These are phyloP conservation scores for Tetraodon nigroviridis DNA, from an alignment of 2,113 vertebrate genomes.

Conservation along the genomic window DNA sequence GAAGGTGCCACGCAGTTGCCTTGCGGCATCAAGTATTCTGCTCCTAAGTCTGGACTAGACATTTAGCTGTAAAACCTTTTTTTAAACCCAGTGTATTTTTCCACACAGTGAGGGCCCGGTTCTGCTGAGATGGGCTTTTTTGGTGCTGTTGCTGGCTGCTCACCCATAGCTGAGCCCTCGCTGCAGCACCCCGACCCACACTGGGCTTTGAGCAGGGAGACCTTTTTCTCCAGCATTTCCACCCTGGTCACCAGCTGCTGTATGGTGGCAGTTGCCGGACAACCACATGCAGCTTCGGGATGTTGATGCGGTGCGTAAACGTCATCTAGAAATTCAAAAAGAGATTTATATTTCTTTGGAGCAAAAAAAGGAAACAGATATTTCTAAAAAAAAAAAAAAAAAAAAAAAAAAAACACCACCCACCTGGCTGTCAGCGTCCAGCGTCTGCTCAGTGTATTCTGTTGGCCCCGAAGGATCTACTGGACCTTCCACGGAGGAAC, in stretches of 20 bases:
- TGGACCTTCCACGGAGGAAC: constrained; percentile 66
- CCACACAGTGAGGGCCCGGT: background rate
- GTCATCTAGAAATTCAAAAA: constrained; percentile 71
- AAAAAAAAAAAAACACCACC: background rate
- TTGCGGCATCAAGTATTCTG: constrained; percentile 36
- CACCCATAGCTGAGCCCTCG: constrained; percentile 87
- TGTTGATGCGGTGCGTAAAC: constrained; percentile 95
- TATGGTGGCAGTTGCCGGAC: constrained; percentile 76
- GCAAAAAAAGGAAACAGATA: too few relatives aligned
- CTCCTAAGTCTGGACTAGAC: background rate
- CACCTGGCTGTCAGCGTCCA: constrained; percentile 84
- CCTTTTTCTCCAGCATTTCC: constrained; percentile 94
- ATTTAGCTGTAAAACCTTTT: background rate
- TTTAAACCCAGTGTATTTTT: background rate
- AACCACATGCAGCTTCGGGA: constrained; percentile 90
- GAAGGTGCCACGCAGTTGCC: constrained; percentile 11
- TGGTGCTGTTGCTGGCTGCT: constrained; percentile 30
- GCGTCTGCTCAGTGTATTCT: constrained; percentile 85
- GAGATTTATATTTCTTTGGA: too few relatives aligned
- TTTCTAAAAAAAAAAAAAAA: background rate
- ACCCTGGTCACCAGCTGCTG: constrained; percentile 89
- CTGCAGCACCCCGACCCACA: constrained; percentile 87
- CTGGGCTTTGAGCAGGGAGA: constrained; percentile 87
- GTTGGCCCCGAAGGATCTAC: constrained; percentile 64
- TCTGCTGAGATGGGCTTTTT: too few relatives aligned